These are phyloP conservation scores for Heptranchias perlo DNA, from an alignment of 2,113 vertebrate species.

Conservation along the genomic window DNA sequence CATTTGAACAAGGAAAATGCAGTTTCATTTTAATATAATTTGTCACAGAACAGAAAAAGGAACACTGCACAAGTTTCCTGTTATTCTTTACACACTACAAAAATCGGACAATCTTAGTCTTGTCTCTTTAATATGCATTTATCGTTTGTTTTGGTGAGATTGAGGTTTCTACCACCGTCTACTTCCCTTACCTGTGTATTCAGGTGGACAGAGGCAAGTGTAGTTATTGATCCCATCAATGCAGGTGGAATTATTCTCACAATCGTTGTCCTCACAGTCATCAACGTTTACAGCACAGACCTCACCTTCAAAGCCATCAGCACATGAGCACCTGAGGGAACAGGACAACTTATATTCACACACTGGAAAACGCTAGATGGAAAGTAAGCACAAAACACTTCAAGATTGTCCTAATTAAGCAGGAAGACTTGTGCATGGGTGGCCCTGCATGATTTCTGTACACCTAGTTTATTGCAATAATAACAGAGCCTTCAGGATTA, in stretches of 20 bases:
- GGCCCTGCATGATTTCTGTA: neutral
- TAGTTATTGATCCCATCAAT: conserved; percentile 97
- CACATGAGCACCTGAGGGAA: conserved; percentile 79
- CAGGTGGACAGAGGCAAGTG: conserved; percentile 88
- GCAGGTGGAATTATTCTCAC: conserved; percentile 96
- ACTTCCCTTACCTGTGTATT: conserved; percentile 84
- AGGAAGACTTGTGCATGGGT: neutral
- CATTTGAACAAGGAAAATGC: conserved; percentile 45
- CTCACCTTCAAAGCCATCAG: conserved; percentile 92
- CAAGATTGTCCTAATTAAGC: neutral
- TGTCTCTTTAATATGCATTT: conserved; percentile 30
- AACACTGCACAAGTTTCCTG: conserved; percentile 26
- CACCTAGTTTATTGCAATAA: neutral
- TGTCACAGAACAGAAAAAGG: neutral
- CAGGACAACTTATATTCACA: neutral
- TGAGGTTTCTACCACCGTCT: conserved; percentile 37
- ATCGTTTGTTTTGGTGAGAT: conserved; percentile 33
- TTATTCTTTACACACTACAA: neutral
- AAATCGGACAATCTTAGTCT: neutral
- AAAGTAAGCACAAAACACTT: neutral
- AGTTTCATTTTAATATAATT: neutral
- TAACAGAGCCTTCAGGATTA: neutral
- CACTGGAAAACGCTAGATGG: neutral
- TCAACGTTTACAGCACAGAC: conserved; percentile 90
- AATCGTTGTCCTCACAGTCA: conserved; percentile 97